Evolutionary conservation across 92 coral and sea anemone genomes (phyloP), one percentile per base, ranked within the genome.

Genomic region (Phenganax marumi): DNA sequence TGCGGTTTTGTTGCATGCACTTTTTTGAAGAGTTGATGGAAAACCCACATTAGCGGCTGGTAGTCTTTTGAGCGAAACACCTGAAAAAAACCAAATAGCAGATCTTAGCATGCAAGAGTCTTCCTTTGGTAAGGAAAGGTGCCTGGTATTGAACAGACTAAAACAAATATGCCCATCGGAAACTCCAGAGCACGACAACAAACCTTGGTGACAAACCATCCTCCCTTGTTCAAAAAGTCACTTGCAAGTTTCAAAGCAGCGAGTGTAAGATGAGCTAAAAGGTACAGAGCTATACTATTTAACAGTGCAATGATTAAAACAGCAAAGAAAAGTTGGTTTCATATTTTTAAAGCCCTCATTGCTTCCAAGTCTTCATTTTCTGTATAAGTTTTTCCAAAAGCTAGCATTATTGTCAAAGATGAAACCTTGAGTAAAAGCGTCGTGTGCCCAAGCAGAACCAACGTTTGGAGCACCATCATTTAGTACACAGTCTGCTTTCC

Each of bases 391-490:
- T 53, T 10, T 16, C 43, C 1, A 0, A 10, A 17, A 53, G 17
- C 21, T 52, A 73, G 33, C 33, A 3, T 23, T 0, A 70, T 70
- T 3, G 8, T 57, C 43, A 17, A 9, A 6, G 0, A 33, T 33
- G 57, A 13, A 26, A 91, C 97, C 97, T 84, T 93, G 97, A 6
- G 97, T 75, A 50, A 93, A 93, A 6, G 97, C 97, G 87, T 94
- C 98, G 53, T 94, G 98, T 25, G 91, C 87, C 98, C 98, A 94
- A 0, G 98, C 91, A 25, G 97, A 75, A 8, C 98, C 98, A 63
- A 94, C 98, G 76, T 94, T 94, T n/a, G 98, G 98, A 46, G 98
- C 92, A 13, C 98, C 98, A 79, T 94, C 98, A 89, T 94, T 94
- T 24, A 94, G 80, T 46, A 94, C 98, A 89, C 98, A 94, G 61